Evolutionary conservation across 2,888 invertebrate genomes (phyloP).

Genomic region (Odontocerum albicorne): DNA sequence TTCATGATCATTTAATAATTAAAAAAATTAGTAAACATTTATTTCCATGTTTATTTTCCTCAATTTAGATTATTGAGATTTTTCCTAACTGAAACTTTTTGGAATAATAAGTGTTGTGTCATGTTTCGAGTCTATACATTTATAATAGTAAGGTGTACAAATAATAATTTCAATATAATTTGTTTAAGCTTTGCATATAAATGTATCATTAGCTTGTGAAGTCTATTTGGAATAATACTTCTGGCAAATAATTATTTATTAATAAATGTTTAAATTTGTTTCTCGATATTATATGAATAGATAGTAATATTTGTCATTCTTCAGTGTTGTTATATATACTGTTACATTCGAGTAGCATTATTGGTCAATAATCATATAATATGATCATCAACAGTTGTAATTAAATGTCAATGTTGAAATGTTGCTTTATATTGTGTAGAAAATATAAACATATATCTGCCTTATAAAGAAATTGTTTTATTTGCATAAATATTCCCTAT

Average conservation of each 20-base stretch:
- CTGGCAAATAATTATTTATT: not conserved
- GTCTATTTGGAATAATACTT: not conserved
- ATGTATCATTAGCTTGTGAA: conserved; percentile 8
- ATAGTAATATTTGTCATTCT: conserved; percentile 25
- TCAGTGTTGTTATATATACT: conserved; percentile 53
- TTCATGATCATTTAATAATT: not conserved
- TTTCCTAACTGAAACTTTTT: not conserved
- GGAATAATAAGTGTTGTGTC: conserved; percentile 24
- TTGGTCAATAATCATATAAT: conserved; percentile 14
- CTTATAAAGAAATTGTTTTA: conserved; percentile 23
- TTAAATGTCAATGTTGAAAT: conserved; percentile 42
- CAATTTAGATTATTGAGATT: not conserved
- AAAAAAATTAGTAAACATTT: not conserved
- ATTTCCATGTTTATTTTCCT: not conserved
- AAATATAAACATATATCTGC: conserved; percentile 43
- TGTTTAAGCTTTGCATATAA: conserved; percentile 29
- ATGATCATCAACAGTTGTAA: conserved; percentile 22
- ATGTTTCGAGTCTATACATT: conserved; percentile 8
- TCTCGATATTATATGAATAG: no score
- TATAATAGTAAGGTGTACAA: conserved; percentile 31
- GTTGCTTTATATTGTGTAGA: conserved; percentile 62
- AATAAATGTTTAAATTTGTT: not conserved
- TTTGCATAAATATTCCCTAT: conserved; percentile 1
- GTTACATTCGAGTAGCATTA: conserved; percentile 56
- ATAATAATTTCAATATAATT: conserved; percentile 14